These are phyloP conservation scores for Scaptomyza hsui DNA, from an alignment of 1,140 invertebrate species.

Conservation along the genomic window DNA sequence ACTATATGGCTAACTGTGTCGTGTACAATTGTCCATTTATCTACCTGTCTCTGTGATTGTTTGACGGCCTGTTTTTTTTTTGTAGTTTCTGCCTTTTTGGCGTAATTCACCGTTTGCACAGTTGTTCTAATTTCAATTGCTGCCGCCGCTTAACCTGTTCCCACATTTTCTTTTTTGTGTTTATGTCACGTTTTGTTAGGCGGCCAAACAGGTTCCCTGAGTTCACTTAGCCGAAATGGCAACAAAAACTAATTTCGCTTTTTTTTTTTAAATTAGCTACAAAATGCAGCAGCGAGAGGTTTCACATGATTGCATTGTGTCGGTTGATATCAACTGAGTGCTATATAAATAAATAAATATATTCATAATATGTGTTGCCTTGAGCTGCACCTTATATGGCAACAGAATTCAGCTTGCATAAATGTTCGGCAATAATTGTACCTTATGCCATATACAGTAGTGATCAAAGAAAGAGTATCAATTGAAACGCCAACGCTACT, in stretches of 20 bases:
- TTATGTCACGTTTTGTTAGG: slow-evolving; percentile 73
- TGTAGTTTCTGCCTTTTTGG: slow-evolving; percentile 17
- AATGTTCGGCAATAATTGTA: slow-evolving; percentile 11
- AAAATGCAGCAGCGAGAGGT: slow-evolving; percentile 48
- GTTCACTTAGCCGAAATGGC: slow-evolving; percentile 42
- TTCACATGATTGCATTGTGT: slow-evolving; percentile 59
- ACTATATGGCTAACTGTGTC: slow-evolving; percentile 57
- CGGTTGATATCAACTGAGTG: slow-evolving; percentile 15
- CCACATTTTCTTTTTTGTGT: slow-evolving; percentile 72
- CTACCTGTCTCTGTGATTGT: slow-evolving; percentile 1
- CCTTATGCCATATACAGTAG: slow-evolving; percentile 10
- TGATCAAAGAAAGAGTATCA: background rate
- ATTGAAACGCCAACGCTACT: slow-evolving; percentile 29
- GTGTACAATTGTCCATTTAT: slow-evolving; percentile 7
- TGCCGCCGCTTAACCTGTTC: slow-evolving; percentile 66
- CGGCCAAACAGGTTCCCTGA: slow-evolving; percentile 62
- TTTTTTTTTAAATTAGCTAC: slow-evolving; percentile 49
- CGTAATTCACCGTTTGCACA: slow-evolving; percentile 59
- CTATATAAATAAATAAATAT: slow-evolving; percentile 6
- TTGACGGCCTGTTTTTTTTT: background rate
- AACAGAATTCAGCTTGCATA: slow-evolving; percentile 23
- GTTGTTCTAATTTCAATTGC: slow-evolving; percentile 75
- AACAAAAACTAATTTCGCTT: slow-evolving; percentile 67
- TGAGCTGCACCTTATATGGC: slow-evolving; percentile 37
- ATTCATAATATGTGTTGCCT: slow-evolving; percentile 14